Evolutionary conservation across 2,797 vertebrate genomes (phyloP).

Genomic region (Enteromius trimaculatus): DNA sequence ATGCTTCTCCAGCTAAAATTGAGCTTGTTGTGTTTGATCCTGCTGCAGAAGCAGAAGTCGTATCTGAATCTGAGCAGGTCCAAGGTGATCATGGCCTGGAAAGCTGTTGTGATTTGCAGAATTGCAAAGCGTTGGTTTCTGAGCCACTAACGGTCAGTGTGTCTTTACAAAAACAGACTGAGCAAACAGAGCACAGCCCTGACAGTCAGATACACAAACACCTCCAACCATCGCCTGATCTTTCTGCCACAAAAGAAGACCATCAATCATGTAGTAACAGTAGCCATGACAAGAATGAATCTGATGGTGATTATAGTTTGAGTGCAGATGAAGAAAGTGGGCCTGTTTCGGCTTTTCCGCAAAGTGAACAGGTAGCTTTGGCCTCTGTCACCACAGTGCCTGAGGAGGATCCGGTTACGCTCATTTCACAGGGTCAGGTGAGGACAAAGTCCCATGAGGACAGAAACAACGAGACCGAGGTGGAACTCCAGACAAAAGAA

Average conservation of each 20-base stretch:
- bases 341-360: conserved; percentile 29
- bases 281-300: conserved; percentile 15
- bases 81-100: neutral
- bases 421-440: conserved; percentile 40
- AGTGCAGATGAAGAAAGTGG: conserved; percentile 19
- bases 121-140: neutral
- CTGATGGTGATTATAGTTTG: conserved; percentile 26
- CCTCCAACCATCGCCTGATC: conserved; percentile 23
- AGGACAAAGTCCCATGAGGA: conserved; percentile 43
- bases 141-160: neutral
- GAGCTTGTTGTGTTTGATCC: neutral
- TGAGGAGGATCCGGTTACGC: conserved; percentile 30
- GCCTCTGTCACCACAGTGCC: conserved; percentile 37
- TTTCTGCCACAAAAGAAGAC: conserved; percentile 3
- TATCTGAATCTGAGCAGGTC: conserved; percentile 15
- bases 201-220: conserved; percentile 7
- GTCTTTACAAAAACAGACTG: neutral
- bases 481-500: conserved; percentile 35
- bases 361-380: conserved; percentile 40
- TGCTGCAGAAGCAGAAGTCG: neutral
- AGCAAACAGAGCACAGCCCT: neutral
- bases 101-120: conserved; percentile 8
- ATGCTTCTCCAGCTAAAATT: neutral
- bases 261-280: neutral
- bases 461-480: conserved; percentile 27